phyloP scores from a whole-genome alignment of 2,888 invertebrate species.

The Lithodes maja region DNA sequence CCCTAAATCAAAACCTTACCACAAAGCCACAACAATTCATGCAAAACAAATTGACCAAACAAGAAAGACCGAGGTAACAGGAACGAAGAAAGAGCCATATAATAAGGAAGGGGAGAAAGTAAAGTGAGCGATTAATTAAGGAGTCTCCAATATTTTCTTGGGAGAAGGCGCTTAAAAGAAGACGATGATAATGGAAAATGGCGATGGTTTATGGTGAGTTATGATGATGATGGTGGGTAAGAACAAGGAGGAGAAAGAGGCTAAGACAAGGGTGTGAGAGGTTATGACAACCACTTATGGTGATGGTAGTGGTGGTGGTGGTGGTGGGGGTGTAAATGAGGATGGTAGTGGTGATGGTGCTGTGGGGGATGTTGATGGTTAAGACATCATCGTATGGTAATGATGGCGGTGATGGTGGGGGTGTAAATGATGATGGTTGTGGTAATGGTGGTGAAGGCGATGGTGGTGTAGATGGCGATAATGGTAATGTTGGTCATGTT shows the following conservation, averaged over 20 bases:
- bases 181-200: constrained; percentile 14
- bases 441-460: constrained; percentile 3
- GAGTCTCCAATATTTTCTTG: constrained; percentile 6
- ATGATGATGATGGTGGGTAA: background rate
- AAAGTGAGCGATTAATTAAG: constrained; percentile 19
- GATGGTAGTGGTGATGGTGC: background rate
- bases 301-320: constrained; percentile 34
- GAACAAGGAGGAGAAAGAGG: constrained; percentile 15
- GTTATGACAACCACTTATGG: background rate
- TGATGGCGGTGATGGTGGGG: constrained; percentile 15
- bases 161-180: constrained; percentile 7
- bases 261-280: background rate
- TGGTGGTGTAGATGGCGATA: constrained; percentile 7
- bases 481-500: constrained; percentile 5
- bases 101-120: background rate
- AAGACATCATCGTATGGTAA: no score
- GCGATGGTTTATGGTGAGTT: constrained; percentile 17
- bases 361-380: background rate
- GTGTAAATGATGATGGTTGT: constrained; percentile 3
- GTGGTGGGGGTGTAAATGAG: background rate
- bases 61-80: background rate
- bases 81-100: background rate
- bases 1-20: background rate
- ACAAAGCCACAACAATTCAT: background rate
- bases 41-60: background rate